Base-by-base conservation (phyloP, 2,888 invertebrate genomes). In the Merodon equestris region DNA sequence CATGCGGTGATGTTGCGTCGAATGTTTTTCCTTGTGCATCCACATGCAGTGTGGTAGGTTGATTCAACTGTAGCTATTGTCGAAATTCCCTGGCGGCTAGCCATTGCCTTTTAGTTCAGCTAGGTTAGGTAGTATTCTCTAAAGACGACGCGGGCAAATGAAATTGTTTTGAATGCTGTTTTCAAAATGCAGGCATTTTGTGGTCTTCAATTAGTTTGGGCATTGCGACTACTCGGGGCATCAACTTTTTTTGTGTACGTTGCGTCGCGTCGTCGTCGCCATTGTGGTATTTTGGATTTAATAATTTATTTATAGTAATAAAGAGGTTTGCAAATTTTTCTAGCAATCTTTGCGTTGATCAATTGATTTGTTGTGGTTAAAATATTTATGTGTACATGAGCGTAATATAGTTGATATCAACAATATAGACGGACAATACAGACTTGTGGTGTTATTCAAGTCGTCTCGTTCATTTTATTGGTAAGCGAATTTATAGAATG, bases 131-230 rank as follows among this genome's bases (percentile, higher is more conserved):
- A 7, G 7, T 27, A 27, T 27, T 27, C 27, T 7, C 27, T 27
- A 7, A 27, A 4, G 27, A 7, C 27, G 27, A 34, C 13, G 14
- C 1, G 50, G 60, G 64, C 45, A 54, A 66, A 70, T 34, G 53
- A 70, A 66, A 10, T 44, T 44, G 17, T 40, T n/a, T n/a, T n/a
- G n/a, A 27, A 27, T 14, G 13, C 15, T 38, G 53, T 71, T 63
- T 57, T 18, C 53, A 73, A 68, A 73, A 57, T 63, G 51, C 38
- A 63, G 13, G 60, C 48, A 67, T 67, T 36, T 79, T 67, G 50
- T 67, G 53, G 56, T 67, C 66, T 67, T 67, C 61, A 77, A 72
- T 77, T 79, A 73, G 77, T 68, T 73, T 58, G 42, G 38, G 36
- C 27, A 4, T 27, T n/a, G n/a, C n/a, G n/a, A n/a, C n/a, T 27